Conservation (phyloP, 64 coral and sea anemone genomes). For the Stylophora pistillata region DNA sequence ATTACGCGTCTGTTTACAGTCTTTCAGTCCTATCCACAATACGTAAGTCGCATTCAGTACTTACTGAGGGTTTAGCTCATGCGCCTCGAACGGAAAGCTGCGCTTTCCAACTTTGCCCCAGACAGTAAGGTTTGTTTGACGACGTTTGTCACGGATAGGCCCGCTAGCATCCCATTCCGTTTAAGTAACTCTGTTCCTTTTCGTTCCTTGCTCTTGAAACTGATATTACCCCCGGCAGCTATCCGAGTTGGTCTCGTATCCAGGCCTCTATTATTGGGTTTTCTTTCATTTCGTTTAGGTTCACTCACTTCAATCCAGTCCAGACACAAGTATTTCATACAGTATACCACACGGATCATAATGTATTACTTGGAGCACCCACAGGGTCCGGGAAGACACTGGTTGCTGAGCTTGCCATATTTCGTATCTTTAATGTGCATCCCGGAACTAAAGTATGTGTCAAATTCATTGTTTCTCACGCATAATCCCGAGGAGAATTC, state of each 20-base stretch:
- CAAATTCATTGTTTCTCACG: neutral
- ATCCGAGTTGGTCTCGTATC: no score
- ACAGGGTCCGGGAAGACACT: constrained; percentile 94
- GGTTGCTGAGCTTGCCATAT: constrained; percentile 94
- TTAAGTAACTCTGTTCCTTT: neutral
- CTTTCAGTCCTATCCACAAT: no score
- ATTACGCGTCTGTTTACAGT: no score
- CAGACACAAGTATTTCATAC: constrained; percentile 98
- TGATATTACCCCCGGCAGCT: no score
- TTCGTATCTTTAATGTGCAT: constrained; percentile 86
- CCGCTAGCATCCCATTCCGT: no score
- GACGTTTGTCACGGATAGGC: no score
- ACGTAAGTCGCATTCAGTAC: no score
- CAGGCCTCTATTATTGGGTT: no score
- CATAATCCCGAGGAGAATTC: neutral
- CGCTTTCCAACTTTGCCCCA: neutral
- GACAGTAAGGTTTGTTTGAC: no score
- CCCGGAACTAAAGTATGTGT: constrained; percentile 83
- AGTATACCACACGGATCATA: constrained; percentile 91
- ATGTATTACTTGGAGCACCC: constrained; percentile 88
- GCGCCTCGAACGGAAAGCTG: no score
- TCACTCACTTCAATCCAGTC: constrained; percentile 97
- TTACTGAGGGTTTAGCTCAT: no score
- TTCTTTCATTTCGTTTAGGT: constrained; percentile 32
- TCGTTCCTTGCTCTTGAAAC: neutral